Evolutionary conservation across 2,888 invertebrate species (phyloP).

Genomic region (Protonemura montana): DNA sequence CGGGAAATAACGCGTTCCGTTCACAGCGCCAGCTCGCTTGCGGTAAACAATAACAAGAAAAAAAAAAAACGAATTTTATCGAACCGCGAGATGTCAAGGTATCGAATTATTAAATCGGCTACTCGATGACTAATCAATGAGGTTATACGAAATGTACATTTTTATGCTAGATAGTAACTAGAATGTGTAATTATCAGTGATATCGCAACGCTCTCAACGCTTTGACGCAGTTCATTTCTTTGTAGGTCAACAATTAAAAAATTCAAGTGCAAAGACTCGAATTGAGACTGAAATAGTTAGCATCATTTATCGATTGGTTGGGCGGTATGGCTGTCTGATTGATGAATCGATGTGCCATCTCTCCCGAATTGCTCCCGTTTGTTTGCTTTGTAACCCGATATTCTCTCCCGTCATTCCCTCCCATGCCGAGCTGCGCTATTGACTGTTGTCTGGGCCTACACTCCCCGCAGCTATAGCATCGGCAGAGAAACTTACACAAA

Average conservation of each 20-base stretch:
- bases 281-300: not conserved
- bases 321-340: not conserved
- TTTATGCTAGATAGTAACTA: not conserved
- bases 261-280: not conserved
- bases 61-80: not conserved
- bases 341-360: slow-evolving; percentile 13
- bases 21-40: not conserved
- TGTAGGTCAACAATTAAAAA: too few species aligned
- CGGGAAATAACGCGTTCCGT: not conserved
- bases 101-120: not conserved
- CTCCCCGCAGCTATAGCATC: not conserved
- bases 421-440: slow-evolving; percentile 43
- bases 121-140: not conserved
- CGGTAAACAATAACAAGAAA: slow-evolving; percentile 17
- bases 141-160: not conserved
- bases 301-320: not conserved
- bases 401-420: slow-evolving; percentile 46
- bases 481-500: not conserved
- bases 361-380: slow-evolving; percentile 29
- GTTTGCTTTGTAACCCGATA: slow-evolving; percentile 47
- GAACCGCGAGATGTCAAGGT: not conserved
- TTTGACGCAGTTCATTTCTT: too few species aligned
- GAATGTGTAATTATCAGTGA: not conserved
- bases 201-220: not conserved
- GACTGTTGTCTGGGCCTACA: not conserved